A percentile compares a stretch with the other conserved stretches of the same genome.
Conservation (phyloP, 1,140 invertebrate genomes). For the Aricia agestis region DNA sequence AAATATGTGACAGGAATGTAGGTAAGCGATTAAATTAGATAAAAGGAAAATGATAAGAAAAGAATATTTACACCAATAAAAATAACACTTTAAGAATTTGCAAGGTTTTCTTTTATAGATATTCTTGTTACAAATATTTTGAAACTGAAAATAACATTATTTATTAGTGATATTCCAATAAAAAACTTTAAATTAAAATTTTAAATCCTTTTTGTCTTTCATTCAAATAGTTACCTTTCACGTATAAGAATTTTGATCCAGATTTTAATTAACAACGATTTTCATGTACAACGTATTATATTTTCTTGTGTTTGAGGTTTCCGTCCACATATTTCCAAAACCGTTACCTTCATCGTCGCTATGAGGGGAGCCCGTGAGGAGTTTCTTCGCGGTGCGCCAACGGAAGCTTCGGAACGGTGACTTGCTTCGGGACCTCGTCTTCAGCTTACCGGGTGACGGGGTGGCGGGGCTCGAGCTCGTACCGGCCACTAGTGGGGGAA, state of each 20-base stretch:
- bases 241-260: too few species aligned
- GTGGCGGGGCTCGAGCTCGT: slow-evolving; percentile 59
- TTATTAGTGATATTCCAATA: too few species aligned
- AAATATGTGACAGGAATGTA: not conserved
- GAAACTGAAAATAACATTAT: not conserved
- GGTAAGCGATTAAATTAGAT: not conserved
- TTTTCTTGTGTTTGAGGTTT: too few species aligned
- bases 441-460: slow-evolving; percentile 77
- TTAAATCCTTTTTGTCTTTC: too few species aligned
- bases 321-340: slow-evolving; percentile 44
- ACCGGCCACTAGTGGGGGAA: slow-evolving; percentile 44
- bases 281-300: too few species aligned
- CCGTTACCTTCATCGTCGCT: slow-evolving; percentile 86
- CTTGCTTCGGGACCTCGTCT: slow-evolving; percentile 90
- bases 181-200: too few species aligned
- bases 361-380: slow-evolving; percentile 79
- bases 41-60: not conserved
- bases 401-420: slow-evolving; percentile 93
- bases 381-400: slow-evolving; percentile 81
- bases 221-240: too few species aligned
- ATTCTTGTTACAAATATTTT: not conserved
- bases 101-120: not conserved
- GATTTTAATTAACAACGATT: too few species aligned
- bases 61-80: not conserved
- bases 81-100: not conserved